phyloP scores from a whole-genome alignment of 1,140 invertebrate species.

The Babylonia areolata region DNA sequence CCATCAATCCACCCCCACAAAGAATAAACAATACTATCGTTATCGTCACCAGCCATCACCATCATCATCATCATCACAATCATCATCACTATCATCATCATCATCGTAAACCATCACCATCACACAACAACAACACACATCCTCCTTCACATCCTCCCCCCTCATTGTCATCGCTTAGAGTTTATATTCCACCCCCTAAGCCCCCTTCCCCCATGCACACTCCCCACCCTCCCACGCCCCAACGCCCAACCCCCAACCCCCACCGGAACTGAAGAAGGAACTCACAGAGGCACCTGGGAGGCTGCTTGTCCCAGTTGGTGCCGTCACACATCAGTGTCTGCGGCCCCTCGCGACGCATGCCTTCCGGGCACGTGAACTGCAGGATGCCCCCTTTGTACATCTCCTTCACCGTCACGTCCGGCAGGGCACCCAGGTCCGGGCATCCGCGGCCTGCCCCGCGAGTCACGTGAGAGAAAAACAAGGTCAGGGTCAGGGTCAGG shows the following conservation, averaged over 20 bases:
- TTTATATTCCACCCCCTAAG: no score
- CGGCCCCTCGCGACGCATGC: slow-evolving; percentile 43
- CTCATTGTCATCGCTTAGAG: background rate
- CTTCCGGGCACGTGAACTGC: slow-evolving; percentile 43
- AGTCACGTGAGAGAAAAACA: no score
- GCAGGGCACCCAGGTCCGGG: slow-evolving; percentile 16
- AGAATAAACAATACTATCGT: background rate
- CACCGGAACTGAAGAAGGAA: no score
- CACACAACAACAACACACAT: slow-evolving; percentile 2
- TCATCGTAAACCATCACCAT: background rate
- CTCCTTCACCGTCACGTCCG: slow-evolving; percentile 31
- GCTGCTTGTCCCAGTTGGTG: slow-evolving; percentile 34
- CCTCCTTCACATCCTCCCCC: slow-evolving; percentile 5
- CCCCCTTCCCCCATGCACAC: no score
- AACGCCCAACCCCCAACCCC: no score
- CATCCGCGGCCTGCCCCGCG: slow-evolving; percentile 33
- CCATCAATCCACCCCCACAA: no score
- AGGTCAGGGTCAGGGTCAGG: no score
- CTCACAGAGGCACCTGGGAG: slow-evolving; percentile 43
- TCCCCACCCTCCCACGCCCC: no score
- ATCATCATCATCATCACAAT: background rate
- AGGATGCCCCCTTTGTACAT: slow-evolving; percentile 43
- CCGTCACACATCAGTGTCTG: slow-evolving; percentile 46
- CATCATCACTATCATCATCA: slow-evolving; percentile 7
- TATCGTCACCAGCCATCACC: background rate